These are phyloP conservation scores for Orchestes rusci DNA, from an alignment of 2,888 invertebrate genomes.

Conservation along the genomic window DNA sequence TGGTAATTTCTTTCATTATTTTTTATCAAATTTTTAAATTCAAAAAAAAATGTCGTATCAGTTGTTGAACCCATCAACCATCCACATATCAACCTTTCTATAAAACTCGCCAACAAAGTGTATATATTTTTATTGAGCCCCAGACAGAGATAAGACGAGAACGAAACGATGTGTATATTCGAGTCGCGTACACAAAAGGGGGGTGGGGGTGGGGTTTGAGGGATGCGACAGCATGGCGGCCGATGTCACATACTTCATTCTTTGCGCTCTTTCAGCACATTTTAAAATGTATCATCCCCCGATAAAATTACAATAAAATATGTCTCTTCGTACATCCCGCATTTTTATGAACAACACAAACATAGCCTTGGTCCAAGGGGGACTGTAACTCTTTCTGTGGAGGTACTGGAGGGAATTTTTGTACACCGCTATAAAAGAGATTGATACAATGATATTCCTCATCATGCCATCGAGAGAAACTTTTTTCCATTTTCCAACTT, in stretches of 20 bases:
- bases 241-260: constrained; percentile 46
- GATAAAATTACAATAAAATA: constrained; percentile 47
- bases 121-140: constrained; percentile 22
- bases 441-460: too few species aligned
- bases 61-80: too few species aligned
- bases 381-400: constrained; percentile 16
- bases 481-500: too few species aligned
- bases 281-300: constrained; percentile 47
- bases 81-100: too few species aligned
- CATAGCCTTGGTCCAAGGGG: constrained; percentile 24
- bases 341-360: constrained; percentile 33
- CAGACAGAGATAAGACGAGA: constrained; percentile 21
- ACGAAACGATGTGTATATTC: constrained; percentile 36
- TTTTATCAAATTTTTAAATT: too few species aligned
- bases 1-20: too few species aligned
- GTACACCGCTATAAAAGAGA: constrained; percentile 2
- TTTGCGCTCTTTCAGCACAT: constrained; percentile 45
- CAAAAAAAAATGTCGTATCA: too few species aligned
- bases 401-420: not conserved
- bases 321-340: constrained; percentile 33
- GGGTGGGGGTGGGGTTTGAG: constrained; percentile 31
- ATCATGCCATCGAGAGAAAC: too few species aligned
- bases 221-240: constrained; percentile 46
- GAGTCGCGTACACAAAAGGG: constrained; percentile 38
- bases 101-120: too few species aligned